Evolutionary conservation across 1,140 invertebrate species (phyloP), one percentile per base, ranked within the genome.

Genomic region (Bathynomus jamesi): DNA sequence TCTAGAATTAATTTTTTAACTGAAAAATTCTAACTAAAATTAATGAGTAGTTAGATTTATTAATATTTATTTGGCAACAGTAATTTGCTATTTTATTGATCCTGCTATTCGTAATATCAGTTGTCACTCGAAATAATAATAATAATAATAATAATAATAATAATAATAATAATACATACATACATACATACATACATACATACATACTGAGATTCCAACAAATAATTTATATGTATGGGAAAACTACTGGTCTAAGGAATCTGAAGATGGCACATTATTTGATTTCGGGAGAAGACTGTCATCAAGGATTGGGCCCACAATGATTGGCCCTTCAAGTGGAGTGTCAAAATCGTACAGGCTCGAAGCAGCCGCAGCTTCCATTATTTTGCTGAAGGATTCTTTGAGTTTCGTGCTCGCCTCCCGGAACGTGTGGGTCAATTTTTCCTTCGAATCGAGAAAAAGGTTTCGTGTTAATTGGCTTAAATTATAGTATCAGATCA

Each of bases 321-420:
- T 53, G 11, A 53, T 21, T 11, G 40, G 40, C 21, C 40, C 40
- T 53, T 53, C 40, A 53, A 53, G 13, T n/a, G n/a, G n/a, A n/a
- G n/a, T n/a, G n/a, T n/a, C n/a, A n/a, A n/a, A n/a, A n/a, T n/a
- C n/a, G 40, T 21, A 53, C 13, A 17, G 11, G 11, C 40, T 21
- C 2, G 40, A 17, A 11, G 21, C 21, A 17, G 40, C 40, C 5
- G 40, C 13, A 17, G 40, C 13, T 53, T 53, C 84, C 3, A 92
- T 85, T 72, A 87, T 87, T 25, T 93, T 83, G 31, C 92, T 92
- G 67, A 94, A 91, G 24, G 91, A 91, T n/a, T 90, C 89, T 3
- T 91, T 91, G 31, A 95, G 87, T 79, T 94, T 93, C 28, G 89
- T 87, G 79, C 90, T 93, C 0, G 93, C 92, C 75, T 90, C 87